A percentile compares a stretch with the other conserved stretches of the same genome.
These are phyloP conservation scores for Tetropium fuscum DNA, from an alignment of 2,888 invertebrate species.

Conservation along the genomic window DNA sequence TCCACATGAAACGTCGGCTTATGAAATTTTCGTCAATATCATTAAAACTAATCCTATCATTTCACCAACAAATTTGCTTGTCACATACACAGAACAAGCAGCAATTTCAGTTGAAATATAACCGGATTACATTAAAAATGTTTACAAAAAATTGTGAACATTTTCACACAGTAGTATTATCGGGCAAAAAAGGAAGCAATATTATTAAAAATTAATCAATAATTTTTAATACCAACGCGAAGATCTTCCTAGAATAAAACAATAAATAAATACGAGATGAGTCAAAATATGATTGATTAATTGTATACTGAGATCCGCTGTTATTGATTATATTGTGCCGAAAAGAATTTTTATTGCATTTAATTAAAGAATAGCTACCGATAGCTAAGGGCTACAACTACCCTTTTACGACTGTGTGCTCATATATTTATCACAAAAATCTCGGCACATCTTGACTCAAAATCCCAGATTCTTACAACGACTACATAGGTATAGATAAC, in stretches of 20 bases:
- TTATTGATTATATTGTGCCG: no score
- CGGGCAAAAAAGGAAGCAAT: not conserved
- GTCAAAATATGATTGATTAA: not conserved
- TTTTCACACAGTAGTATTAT: not conserved
- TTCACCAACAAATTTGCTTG: no score
- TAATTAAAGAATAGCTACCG: no score
- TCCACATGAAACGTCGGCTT: no score
- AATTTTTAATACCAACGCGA: conserved; percentile 1
- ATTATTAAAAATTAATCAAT: conserved; percentile 16
- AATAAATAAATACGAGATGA: conserved; percentile 1
- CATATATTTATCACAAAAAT: not conserved
- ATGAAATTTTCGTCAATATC: no score
- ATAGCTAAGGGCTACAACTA: no score
- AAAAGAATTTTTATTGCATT: no score
- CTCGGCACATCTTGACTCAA: not conserved
- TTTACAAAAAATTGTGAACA: conserved; percentile 6
- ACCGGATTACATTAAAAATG: conserved; percentile 4
- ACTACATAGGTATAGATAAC: no score
- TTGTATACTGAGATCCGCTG: not conserved
- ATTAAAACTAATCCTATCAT: no score
- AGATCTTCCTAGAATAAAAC: conserved; percentile 1
- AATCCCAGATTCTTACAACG: not conserved
- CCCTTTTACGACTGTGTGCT: no score
- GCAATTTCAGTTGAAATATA: conserved; percentile 1
- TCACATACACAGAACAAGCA: no score